A percentile compares a stretch with the other conserved stretches of the same genome.
phyloP scores from a whole-genome alignment of 2,113 vertebrate species.

The Piprites chloris region DNA sequence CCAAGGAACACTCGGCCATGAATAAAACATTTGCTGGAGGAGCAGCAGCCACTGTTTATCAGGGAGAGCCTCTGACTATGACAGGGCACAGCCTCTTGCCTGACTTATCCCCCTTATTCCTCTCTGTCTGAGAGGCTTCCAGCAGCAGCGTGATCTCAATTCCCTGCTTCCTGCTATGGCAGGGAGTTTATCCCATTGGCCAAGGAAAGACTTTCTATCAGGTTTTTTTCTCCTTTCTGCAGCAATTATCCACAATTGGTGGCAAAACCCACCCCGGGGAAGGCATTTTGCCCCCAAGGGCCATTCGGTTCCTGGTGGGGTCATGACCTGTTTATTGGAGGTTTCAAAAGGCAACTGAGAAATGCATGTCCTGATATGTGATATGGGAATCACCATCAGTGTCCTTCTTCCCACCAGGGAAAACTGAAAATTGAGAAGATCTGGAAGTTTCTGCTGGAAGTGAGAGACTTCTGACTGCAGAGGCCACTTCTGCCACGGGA shows the following conservation, averaged over 20 bases:
- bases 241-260: background rate
- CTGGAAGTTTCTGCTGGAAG: background rate
- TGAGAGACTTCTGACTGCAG: background rate
- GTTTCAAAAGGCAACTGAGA: background rate
- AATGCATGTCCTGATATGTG: fast-evolving
- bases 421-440: background rate
- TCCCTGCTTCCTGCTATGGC: background rate
- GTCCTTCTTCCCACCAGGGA: background rate
- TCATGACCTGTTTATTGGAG: background rate
- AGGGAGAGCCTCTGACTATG: background rate
- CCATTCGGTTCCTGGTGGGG: background rate
- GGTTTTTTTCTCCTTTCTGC: background rate
- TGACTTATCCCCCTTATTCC: background rate
- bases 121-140: background rate
- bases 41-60: background rate
- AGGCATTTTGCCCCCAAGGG: background rate
- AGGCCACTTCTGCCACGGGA: background rate
- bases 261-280: background rate
- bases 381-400: background rate
- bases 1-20: background rate
- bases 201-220: background rate
- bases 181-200: background rate
- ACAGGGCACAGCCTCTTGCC: background rate
- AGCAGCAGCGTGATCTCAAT: background rate
- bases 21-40: slow-evolving; percentile 4